These are phyloP conservation scores for Cepaea nemoralis DNA, from an alignment of 1,140 invertebrate genomes.

Conservation along the genomic window DNA sequence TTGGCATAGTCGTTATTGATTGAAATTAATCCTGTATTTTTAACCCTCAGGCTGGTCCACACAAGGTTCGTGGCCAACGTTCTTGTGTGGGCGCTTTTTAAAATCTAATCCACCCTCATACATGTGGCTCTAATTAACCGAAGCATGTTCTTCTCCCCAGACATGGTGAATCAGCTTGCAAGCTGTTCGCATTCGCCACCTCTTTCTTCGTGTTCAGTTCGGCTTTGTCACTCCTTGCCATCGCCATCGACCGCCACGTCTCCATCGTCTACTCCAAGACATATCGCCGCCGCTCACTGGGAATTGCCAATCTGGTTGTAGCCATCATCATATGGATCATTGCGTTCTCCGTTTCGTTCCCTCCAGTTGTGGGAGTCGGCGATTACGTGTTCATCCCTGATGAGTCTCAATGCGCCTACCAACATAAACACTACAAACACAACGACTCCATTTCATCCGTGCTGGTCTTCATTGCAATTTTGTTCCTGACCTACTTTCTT, in stretches of 20 bases:
- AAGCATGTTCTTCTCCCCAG: constrained; percentile 22
- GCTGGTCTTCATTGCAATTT: constrained; percentile 61
- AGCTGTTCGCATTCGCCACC: constrained; percentile 66
- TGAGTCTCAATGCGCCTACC: constrained; percentile 64
- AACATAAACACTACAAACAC: constrained; percentile 57
- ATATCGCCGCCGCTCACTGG: constrained; percentile 58
- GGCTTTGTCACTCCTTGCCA: constrained; percentile 55
- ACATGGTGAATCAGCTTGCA: constrained; percentile 59
- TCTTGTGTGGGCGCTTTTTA: background rate
- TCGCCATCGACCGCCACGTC: constrained; percentile 65
- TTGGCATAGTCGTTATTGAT: background rate
- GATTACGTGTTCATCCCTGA: constrained; percentile 60
- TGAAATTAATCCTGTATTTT: background rate
- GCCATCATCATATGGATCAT: constrained; percentile 44
- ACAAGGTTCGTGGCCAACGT: background rate
- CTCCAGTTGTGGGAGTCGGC: constrained; percentile 64
- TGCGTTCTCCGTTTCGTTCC: constrained; percentile 41
- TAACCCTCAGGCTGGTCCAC: background rate
- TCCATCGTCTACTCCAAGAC: constrained; percentile 59
- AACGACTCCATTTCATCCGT: constrained; percentile 67
- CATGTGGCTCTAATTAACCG: background rate
- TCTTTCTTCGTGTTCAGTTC: constrained; percentile 66
- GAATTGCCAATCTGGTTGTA: constrained; percentile 50
- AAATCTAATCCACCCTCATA: background rate
- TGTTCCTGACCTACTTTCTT: constrained; percentile 55